Evolutionary conservation across 2,113 vertebrate species (phyloP), one percentile per base, ranked within the genome.

Genomic region (Girardinichthys multiradiatus): DNA sequence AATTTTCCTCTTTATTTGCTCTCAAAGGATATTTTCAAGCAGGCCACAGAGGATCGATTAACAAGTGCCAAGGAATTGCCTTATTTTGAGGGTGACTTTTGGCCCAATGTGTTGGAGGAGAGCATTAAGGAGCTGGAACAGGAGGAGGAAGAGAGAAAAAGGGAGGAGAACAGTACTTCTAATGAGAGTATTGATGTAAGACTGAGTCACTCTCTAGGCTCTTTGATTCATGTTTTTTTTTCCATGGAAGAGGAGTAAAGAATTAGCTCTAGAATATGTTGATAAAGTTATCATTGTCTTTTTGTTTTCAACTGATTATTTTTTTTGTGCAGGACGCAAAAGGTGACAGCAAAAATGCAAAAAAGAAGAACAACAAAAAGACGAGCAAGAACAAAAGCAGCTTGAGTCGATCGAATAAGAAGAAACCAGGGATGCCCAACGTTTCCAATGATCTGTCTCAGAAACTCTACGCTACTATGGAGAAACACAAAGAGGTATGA

Each of bases 341-440:
- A 78, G 96, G 97, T 81, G 97, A 99, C 86, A 99, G 98, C 90
- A 99, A 99, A 93, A 99, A 97, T 77, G 98, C 96, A 86, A 99
- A 99, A 92, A 99, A 99, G 94, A 99, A 99, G 92, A 99, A 99
- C 87, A 99, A 98, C 76, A 99, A 99, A 92, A 99, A 99, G 93
- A 99, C 98, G 0, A 99, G 97, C 87, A 99, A 99, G 92, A 99
- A 99, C 90, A 99, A 99, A 91, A 98, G 97, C 93, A 99, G 97
- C 80, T 89, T 98, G 89, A 98, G 97, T 85, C 93, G 98, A 89
- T 95, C 96, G 79, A 99, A 95, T 89, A 99, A 99, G 94, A 99
- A 99, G 92, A 99, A 99, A 87, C 96, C 98, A 2, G 97, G 98
- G 48, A 96, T 99, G 96, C 98, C 97, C 72, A 99, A 95, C 10